Conservation (phyloP, 2,113 vertebrate genomes). For the Pedionomus torquatus region DNA sequence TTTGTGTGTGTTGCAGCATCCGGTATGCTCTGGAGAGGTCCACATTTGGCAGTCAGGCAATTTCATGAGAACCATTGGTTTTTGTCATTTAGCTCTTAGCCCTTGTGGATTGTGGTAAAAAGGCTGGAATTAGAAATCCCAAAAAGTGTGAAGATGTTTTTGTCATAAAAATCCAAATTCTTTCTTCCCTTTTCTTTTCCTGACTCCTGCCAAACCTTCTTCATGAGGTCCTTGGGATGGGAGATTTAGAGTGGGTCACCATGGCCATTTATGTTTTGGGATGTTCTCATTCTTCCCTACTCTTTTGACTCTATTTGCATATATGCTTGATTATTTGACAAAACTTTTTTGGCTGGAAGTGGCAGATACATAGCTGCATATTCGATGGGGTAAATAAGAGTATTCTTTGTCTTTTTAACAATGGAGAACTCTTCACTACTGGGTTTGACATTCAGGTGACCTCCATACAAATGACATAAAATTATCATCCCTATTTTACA, state of each 20-base stretch:
- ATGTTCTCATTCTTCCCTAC: neutral
- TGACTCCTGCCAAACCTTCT: neutral
- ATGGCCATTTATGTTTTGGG: neutral
- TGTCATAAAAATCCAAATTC: neutral
- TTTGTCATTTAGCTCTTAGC: neutral
- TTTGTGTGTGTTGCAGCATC: neutral
- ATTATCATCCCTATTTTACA: neutral
- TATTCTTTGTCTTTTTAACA: neutral
- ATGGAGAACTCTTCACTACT: neutral
- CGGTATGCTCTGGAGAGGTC: neutral
- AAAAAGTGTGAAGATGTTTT: neutral
- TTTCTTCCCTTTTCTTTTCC: neutral
- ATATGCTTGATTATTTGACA: neutral
- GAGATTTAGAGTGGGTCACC: neutral
- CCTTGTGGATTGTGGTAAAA: neutral
- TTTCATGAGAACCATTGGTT: neutral
- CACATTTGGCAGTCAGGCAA: rapidly evolving
- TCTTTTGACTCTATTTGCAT: neutral
- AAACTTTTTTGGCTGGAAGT: neutral
- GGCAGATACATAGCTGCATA: neutral
- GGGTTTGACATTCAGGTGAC: neutral
- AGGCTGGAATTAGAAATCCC: neutral
- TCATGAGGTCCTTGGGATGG: neutral
- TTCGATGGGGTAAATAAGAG: neutral
- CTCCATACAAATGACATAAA: neutral